Evolutionary conservation across 64 coral and sea anemone species (phyloP).

Genomic region (Actinia tenebrosa): DNA sequence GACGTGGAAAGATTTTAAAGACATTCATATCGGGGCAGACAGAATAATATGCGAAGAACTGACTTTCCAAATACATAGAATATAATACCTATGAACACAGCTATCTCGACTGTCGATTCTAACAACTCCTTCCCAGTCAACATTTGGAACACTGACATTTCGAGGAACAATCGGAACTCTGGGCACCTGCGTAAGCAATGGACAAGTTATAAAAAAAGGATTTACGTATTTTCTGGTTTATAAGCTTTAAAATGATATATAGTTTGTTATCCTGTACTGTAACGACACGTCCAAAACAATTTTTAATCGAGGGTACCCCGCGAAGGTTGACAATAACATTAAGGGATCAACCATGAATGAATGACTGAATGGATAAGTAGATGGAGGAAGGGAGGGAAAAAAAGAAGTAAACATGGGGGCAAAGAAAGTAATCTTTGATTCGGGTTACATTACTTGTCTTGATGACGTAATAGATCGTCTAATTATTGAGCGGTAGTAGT

Average conservation of each 20-base stretch:
- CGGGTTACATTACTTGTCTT: background rate
- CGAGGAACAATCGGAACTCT: constrained; percentile 2
- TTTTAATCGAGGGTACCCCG: no score
- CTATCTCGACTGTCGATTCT: background rate
- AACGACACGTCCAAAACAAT: no score
- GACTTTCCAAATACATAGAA: background rate
- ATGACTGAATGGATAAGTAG: no score
- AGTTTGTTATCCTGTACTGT: no score
- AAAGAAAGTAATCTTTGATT: no score
- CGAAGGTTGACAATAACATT: no score
- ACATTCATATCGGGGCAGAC: no score
- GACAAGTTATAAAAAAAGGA: background rate
- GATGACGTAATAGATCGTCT: background rate
- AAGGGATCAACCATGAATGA: no score
- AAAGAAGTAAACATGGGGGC: background rate
- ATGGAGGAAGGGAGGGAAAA: background rate
- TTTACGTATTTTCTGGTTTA: no score
- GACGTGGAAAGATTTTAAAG: no score
- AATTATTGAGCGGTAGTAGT: background rate
- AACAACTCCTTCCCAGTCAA: background rate
- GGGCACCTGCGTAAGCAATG: background rate
- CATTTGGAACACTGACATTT: background rate
- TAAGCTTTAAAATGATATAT: no score
- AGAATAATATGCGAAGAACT: no score
- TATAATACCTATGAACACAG: background rate